Base-by-base conservation (phyloP, 2,888 invertebrate genomes). In the Hypena proboscidalis region DNA sequence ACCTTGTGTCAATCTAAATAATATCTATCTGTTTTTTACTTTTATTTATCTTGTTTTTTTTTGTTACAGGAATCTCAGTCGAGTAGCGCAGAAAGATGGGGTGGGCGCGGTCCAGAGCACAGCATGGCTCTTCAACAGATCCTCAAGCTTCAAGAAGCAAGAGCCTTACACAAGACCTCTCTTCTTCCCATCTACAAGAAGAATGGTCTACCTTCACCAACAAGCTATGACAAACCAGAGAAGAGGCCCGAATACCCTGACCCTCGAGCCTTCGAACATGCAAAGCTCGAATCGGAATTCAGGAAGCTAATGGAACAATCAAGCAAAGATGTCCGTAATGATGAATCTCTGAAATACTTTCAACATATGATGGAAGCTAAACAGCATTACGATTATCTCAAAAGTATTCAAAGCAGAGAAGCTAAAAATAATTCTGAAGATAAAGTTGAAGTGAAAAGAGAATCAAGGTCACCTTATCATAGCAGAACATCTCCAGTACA, bases 71-170 rank as follows among this genome's bases (percentile, higher is more conserved):
- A 97, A 91, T 93, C 95, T 69, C 94, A 95, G 86, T 95, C 96
- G 69, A 93, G 94, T 82, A 93, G 95, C 76, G 92, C 97, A 85
- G 97, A 97, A 92, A 94, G 95, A 92, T 97, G 97, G 97, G 95
- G 94, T 74, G 95, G 97, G 78, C 95, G 96, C 80, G 95, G 95
- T 68, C 96, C 97, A 81, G 97, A 98, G 89, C 97, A 98, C 92
- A 96, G 95, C 78, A 93, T 97, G 89, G 97, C 97, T 65, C 92
- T 98, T 62, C 97, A 97, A 83, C 97, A 98, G 90, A 97, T 98
- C 83, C 94, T 97, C 70, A 94, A 97, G 70, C 96, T 97, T 73
- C 96, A 96, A 74, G 97, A 97, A 92, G 97, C 97, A 51, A 94
- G 97, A 81, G 95, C 96, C 66, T 76, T 88, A 7, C 87, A 90